Conservation (phyloP, 37 sponge, comb jelly and placozoan species). For the Crambe crambe region DNA sequence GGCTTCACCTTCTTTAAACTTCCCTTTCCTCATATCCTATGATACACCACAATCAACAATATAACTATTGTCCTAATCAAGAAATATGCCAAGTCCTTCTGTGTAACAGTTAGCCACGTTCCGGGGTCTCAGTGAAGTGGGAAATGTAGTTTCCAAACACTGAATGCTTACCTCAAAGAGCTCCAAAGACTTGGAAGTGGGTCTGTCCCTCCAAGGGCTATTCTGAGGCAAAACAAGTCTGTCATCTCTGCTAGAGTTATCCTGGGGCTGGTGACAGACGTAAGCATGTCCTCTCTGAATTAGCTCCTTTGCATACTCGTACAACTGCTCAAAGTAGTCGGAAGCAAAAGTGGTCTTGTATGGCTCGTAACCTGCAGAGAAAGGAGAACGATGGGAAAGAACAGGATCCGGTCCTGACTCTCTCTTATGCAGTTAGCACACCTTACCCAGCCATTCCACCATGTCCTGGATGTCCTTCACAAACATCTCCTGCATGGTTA, state of each 20-base stretch:
- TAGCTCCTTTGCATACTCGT: conserved; percentile 82
- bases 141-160: background rate
- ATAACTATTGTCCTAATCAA: background rate
- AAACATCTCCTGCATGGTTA: conserved; percentile 93
- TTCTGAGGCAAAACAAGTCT: too few species aligned
- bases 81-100: background rate
- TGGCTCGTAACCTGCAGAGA: conserved; percentile 74
- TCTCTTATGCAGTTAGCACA: too few species aligned
- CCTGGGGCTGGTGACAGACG: conserved; percentile 91
- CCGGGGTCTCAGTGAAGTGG: background rate
- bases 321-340: conserved; percentile 92
- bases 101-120: background rate
- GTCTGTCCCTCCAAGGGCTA: conserved; percentile 96
- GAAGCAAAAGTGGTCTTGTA: conserved; percentile 89
- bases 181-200: conserved; percentile 80
- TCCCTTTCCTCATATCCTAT: conserved; percentile 95
- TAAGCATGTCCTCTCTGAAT: conserved; percentile 83
- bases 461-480: conserved; percentile 86
- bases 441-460: conserved; percentile 94
- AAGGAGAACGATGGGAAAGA: background rate
- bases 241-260: too few species aligned
- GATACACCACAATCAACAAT: background rate
- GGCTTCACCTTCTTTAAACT: conserved; percentile 93
- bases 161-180: conserved; percentile 79
- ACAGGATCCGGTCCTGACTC: too few species aligned